Evolutionary conservation across 1,140 invertebrate species (phyloP), one percentile per base, ranked within the genome.

Genomic region (Drosophila quadrilineata): DNA sequence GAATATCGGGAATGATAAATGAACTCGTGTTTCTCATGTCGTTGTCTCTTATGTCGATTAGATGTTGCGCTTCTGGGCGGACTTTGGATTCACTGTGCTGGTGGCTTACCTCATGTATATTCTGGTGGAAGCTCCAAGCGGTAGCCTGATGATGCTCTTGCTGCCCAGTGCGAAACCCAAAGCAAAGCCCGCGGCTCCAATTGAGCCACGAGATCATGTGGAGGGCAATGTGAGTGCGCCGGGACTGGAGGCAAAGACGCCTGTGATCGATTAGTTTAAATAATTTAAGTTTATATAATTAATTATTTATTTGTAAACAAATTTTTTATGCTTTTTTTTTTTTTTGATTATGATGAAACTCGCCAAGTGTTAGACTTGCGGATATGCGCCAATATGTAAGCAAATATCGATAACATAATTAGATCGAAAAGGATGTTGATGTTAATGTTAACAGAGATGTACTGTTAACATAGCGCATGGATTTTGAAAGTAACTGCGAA

Each of bases 61-160:
- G 79, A 71, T 71, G 52, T 49, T 85, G 4, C 59, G 57, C 2
- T 85, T 85, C 38, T 85, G 77, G 79, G n/a, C 40, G 1, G 71
- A 75, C 40, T 85, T 82, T 41, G 77, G 76, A 8, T 70, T 77
- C 10, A 67, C 71, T 2, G 2, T 85, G n/a, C 22, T 85, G 6
- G 17, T 77, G 4, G 46, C 79, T 3, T 54, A 57, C 10, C 14
- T 54, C 6, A 56, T 62, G 1, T 66, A 75, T 28, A 66, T 85
- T 6, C 14, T 71, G 10, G 33, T 84, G 4, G 77, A 85, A 36
- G 70, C 77, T 1, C 79, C 79, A 0, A 54, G 76, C 5, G 66
- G 60, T 16, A 69, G 66, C 19, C 31, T 85, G 6, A 70, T 77
- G 6, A 35, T 6, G 5, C 49, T 67, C 1, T 8, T 71, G 52